phyloP scores from a whole-genome alignment of 2,797 vertebrate genomes.

The Capromys pilorides region DNA sequence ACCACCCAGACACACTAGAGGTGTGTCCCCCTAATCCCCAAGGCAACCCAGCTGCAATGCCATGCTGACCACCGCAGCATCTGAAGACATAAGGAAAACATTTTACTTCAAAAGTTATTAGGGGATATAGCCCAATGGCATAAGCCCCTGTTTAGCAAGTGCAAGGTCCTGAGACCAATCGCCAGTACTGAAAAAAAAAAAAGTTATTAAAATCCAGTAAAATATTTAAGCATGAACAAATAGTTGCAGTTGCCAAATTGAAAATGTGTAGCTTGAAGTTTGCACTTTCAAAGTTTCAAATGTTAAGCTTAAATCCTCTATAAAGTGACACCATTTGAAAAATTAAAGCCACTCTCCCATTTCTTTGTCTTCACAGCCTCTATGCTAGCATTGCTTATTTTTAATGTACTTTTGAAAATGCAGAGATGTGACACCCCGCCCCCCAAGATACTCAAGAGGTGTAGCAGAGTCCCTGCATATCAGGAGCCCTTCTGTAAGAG shows the following conservation, averaged over 20 bases:
- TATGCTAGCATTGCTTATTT: neutral
- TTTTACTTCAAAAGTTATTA: neutral
- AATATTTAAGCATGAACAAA: neutral
- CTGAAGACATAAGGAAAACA: neutral
- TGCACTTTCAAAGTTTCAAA: neutral
- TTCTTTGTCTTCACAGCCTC: neutral
- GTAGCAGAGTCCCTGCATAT: neutral
- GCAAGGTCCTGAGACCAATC: no score
- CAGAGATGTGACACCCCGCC: no score
- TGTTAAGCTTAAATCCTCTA: neutral
- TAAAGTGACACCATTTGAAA: neutral
- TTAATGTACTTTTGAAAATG: neutral
- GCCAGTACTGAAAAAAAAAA: neutral
- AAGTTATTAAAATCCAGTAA: neutral
- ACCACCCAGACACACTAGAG: neutral
- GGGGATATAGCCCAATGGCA: no score
- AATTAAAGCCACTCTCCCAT: neutral
- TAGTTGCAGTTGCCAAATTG: neutral
- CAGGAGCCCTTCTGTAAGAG: neutral
- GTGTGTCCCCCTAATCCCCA: neutral
- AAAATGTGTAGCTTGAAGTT: neutral
- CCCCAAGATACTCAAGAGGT: fast-evolving
- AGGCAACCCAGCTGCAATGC: neutral
- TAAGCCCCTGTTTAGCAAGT: no score
- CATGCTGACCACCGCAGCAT: neutral